Evolutionary conservation across 1,140 invertebrate species (phyloP).

Genomic region (Cylas formicarius): DNA sequence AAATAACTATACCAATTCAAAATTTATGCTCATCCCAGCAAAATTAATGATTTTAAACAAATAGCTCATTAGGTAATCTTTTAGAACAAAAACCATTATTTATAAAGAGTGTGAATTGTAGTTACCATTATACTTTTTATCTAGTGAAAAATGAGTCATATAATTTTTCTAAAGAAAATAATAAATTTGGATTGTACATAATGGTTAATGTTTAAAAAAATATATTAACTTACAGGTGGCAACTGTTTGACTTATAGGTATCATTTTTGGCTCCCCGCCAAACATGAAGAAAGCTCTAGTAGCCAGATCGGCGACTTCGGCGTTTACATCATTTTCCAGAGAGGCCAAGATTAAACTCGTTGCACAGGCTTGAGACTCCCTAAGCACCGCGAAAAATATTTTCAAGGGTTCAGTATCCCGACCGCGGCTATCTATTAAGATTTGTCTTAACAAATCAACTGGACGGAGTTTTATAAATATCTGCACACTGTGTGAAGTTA

Average conservation of each 20-base stretch:
- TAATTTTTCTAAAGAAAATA: no score
- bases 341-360: slow-evolving; percentile 82
- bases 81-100: no score
- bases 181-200: no score
- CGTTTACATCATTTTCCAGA: slow-evolving; percentile 56
- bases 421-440: slow-evolving; percentile 70
- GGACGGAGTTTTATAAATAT: slow-evolving; percentile 77
- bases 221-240: slow-evolving; percentile 32
- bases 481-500: slow-evolving; percentile 81
- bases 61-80: no score
- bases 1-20: no score
- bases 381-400: slow-evolving; percentile 77
- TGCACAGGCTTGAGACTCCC: slow-evolving; percentile 80
- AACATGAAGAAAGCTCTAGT: slow-evolving; percentile 88
- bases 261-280: slow-evolving; percentile 63
- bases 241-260: slow-evolving; percentile 24
- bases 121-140: no score
- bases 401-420: slow-evolving; percentile 78
- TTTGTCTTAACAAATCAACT: slow-evolving; percentile 73
- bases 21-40: no score
- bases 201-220: no score
- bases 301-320: slow-evolving; percentile 77
- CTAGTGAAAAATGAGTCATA: no score
- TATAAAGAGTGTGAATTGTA: no score
- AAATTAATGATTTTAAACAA: no score